These are phyloP conservation scores for Dione vanillae DNA, from an alignment of 2,888 invertebrate species.

Conservation along the genomic window DNA sequence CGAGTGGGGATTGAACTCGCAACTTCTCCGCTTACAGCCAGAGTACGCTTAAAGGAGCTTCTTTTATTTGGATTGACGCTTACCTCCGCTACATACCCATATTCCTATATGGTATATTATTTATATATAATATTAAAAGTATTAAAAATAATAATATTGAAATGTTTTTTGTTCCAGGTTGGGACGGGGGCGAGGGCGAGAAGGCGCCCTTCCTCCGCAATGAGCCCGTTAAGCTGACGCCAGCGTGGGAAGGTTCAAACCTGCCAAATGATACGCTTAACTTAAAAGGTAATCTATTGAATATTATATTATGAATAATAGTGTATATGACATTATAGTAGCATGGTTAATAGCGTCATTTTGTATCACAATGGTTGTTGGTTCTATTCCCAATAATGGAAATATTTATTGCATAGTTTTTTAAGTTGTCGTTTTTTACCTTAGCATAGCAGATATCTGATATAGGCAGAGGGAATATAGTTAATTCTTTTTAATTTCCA, in stretches of 20 bases:
- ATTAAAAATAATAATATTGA: not conserved
- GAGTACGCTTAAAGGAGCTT: too few species aligned
- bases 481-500: too few species aligned
- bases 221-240: conserved; percentile 93
- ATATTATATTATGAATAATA: conserved; percentile 9
- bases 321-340: not conserved
- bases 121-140: not conserved
- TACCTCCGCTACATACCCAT: too few species aligned
- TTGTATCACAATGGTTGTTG: not conserved
- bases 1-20: too few species aligned
- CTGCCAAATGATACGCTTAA: conserved; percentile 93
- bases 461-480: too few species aligned
- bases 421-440: not conserved
- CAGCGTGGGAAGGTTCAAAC: conserved; percentile 94
- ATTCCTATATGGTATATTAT: not conserved
- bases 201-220: conserved; percentile 85
- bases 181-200: conserved; percentile 78
- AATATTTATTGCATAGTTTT: not conserved
- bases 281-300: conserved; percentile 84
- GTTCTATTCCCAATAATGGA: not conserved
- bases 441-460: too few species aligned
- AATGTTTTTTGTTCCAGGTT: conserved; percentile 59
- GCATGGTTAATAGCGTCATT: not conserved
- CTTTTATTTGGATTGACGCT: too few species aligned
- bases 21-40: too few species aligned